Percentiles rank a stretch among this genome's conserved stretches.
Evolutionary conservation across 2,113 vertebrate genomes (phyloP).

Genomic region (Prionailurus bengalensis): DNA sequence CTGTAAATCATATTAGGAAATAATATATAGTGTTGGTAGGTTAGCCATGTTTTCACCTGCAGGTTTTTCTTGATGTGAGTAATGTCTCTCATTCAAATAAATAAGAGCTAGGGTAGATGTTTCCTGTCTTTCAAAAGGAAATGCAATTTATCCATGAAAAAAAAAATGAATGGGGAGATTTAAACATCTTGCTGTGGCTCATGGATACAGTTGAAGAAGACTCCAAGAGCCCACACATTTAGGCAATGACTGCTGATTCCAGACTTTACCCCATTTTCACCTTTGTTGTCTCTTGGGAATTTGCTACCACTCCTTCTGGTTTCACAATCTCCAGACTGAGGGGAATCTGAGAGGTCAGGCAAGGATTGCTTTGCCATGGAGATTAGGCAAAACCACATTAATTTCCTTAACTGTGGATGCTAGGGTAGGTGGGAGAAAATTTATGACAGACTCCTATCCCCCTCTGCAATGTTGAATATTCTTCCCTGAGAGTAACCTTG

Average conservation of each 20-base stretch:
- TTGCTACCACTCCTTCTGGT: neutral
- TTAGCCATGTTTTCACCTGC: neutral
- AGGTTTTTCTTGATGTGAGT: neutral
- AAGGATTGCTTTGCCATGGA: conserved; percentile 57
- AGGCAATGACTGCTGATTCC: neutral
- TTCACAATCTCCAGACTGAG: neutral
- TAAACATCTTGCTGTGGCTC: conserved; percentile 14
- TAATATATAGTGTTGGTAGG: neutral
- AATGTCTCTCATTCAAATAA: neutral
- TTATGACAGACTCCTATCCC: neutral
- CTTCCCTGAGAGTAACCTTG: conserved; percentile 14
- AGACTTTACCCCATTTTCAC: neutral
- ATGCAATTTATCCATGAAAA: neutral
- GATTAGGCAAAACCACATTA: conserved; percentile 54
- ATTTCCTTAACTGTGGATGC: neutral
- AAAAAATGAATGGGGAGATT: neutral
- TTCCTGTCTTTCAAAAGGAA: conserved; percentile 47
- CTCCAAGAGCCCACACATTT: neutral
- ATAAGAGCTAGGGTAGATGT: neutral
- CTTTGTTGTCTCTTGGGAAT: conserved; percentile 48
- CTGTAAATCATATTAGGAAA: conserved; percentile 11
- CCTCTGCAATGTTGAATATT: conserved; percentile 68
- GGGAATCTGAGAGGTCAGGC: neutral
- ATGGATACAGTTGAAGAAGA: neutral
- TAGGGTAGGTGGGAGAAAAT: conserved; percentile 48